Evolutionary conservation across 2,113 vertebrate species (phyloP).

Genomic region (Brienomyrus longianalis): DNA sequence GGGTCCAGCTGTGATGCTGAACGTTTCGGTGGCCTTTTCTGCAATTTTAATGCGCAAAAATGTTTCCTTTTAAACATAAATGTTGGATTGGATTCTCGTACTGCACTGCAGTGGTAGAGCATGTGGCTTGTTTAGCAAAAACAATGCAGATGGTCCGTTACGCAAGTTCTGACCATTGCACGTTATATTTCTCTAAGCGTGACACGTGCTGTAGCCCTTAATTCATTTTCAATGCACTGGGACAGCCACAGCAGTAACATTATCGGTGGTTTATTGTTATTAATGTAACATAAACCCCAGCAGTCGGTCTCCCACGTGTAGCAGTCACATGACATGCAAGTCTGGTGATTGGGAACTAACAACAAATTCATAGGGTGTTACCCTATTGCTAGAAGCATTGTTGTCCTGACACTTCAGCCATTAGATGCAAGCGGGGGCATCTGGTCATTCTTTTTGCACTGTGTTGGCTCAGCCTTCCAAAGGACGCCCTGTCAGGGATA

Average conservation of each 20-base stretch:
- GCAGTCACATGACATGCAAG: background rate
- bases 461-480: background rate
- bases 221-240: background rate
- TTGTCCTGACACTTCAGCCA: background rate
- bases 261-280: background rate
- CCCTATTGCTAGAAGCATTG: background rate
- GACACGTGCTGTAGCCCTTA: background rate
- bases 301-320: background rate
- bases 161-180: background rate
- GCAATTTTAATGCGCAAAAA: background rate
- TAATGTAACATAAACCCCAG: background rate
- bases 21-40: background rate
- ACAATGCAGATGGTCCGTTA: background rate
- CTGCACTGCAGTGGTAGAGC: background rate
- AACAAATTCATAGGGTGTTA: too few relatives aligned
- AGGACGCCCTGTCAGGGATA: background rate
- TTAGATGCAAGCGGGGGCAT: background rate
- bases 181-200: background rate
- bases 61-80: background rate
- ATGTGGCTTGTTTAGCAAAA: background rate
- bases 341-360: background rate
- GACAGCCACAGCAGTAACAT: background rate
- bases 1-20: background rate
- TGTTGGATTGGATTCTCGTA: background rate
- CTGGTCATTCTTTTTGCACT: background rate